Evolutionary conservation across 2,113 vertebrate species (phyloP).

Genomic region (Gobio gobio): DNA sequence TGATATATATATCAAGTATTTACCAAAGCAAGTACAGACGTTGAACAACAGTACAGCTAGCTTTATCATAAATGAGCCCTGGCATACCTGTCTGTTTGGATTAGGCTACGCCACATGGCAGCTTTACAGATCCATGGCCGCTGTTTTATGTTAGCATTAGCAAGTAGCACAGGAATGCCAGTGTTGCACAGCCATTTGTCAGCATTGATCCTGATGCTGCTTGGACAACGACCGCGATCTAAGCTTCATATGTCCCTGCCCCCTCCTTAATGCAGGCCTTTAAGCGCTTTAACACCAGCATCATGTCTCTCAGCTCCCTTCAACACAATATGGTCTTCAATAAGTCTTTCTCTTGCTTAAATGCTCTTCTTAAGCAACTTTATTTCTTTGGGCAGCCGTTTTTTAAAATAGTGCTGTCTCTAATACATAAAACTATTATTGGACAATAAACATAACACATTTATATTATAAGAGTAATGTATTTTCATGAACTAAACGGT

Average conservation of each 20-base stretch:
- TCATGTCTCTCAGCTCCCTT: conserved; percentile 27
- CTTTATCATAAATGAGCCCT: background rate
- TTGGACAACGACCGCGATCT: background rate
- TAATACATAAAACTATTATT: background rate
- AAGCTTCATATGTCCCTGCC: conserved; percentile 10
- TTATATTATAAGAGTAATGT: background rate
- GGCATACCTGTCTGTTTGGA: background rate
- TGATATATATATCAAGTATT: no score
- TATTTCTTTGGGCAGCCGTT: background rate
- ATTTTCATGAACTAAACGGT: background rate
- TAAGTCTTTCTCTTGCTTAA: background rate
- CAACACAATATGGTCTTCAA: conserved; percentile 16
- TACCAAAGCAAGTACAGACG: no score
- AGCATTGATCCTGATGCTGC: conserved; percentile 36
- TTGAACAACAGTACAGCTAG: no score
- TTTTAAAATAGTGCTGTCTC: background rate
- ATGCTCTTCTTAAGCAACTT: background rate
- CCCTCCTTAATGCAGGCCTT: conserved; percentile 18
- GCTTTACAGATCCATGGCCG: conserved; percentile 27
- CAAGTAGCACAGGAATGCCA: background rate
- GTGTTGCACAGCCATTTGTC: conserved; percentile 20
- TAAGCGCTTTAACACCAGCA: conserved; percentile 51
- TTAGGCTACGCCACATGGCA: background rate
- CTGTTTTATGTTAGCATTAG: conserved; percentile 34
- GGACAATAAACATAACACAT: background rate